Base-by-base conservation (phyloP, 1,140 invertebrate species). In the Augochlora pura region DNA sequence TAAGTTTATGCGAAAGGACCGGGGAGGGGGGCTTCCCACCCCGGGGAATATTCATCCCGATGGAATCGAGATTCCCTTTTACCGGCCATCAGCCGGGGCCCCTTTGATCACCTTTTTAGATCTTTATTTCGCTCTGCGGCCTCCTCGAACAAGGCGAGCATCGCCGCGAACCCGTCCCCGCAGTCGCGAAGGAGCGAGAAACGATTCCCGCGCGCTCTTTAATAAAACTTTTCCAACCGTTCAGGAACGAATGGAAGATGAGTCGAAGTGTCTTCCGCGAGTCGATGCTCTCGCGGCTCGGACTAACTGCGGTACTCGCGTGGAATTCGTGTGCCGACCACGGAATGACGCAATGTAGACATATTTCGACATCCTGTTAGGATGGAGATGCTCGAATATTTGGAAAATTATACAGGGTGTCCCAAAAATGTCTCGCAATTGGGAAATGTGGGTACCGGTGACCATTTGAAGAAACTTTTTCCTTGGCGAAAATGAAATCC, bases 141-240 rank as follows among this genome's bases (percentile, higher is more conserved):
- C 21, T 18, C 12, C 7, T 16, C 21, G 62, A n/a, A 21, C 21
- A 42, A 42, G 63, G 10, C 63, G 21, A 14, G n/a, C 42, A 32
- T 1, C 7, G 6, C 32, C 18, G 14, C 52, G 27, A 68, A 69
- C 42, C 62, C 32, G 54, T n/a, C n/a, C n/a, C n/a, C n/a, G n/a
- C n/a, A n/a, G n/a, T n/a, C n/a, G 32, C 4, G 32, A 4, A 32
- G 32, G 32, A 32, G 32, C 32, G 54, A 54, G 54, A 54, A 63
- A 39, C 25, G 75, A 63, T 54, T 67, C 32, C 10, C 25, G 42
- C 16, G 42, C 3, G 7, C 18, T 38, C 59, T 70, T 63, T 63
- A 77, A 77, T 70, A 63, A 77, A 77, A 77, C 27, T 70, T 77
- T 42, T 54, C 27, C 59, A 52, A 52, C 25, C 57, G 27, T 32